Base-by-base conservation (phyloP, 2,797 vertebrate species). In the Microctenopoma lineatum region DNA sequence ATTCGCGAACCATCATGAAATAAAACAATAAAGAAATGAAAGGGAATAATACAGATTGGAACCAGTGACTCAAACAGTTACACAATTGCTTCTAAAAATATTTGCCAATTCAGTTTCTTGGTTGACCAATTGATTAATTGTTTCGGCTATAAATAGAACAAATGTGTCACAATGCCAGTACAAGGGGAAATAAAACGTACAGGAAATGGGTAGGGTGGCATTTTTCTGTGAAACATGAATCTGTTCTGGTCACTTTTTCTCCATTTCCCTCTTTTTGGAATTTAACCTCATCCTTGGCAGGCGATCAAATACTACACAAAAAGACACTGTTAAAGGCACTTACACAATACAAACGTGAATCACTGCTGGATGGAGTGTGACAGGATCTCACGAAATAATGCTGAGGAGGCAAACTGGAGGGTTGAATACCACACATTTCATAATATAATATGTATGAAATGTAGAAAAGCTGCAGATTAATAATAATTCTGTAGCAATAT, bases 291-390 rank as follows among this genome's bases (percentile, higher is more conserved):
- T 71, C 4, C 12, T 66, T 76, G 70, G 69, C 51, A 18, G 14
- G 5, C 0, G 0, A 32, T 61, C 39, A 64, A 34, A 70, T 73
- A 55, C 39, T 15, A 5, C 45, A 38, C 41, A 14, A 59, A 51
- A 66, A 47, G 11, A 48, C 18, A 53, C 26, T 50, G 34, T 71
- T 60, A 48, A 2, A 47, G 14, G 27, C 9, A 63, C 42, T 86
- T 85, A 52, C 59, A 62, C 79, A 84, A 32, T 45, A 27, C 3
- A 32, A n/a, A 5, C 63, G 34, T 81, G 58, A 88, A 42, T 80
- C 62, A 67, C 34, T 14, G 32, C 46, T 44, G 54, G 32, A 68
- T 56, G 57, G 55, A 63, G 46, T 44, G 32, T 26, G 51, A 66
- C 52, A 52, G 12, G 41, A 59, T n/a, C 47, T 71, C 15, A 15